These are phyloP conservation scores for Chrysemys picta DNA, from an alignment of 2,113 vertebrate genomes.

Conservation along the genomic window DNA sequence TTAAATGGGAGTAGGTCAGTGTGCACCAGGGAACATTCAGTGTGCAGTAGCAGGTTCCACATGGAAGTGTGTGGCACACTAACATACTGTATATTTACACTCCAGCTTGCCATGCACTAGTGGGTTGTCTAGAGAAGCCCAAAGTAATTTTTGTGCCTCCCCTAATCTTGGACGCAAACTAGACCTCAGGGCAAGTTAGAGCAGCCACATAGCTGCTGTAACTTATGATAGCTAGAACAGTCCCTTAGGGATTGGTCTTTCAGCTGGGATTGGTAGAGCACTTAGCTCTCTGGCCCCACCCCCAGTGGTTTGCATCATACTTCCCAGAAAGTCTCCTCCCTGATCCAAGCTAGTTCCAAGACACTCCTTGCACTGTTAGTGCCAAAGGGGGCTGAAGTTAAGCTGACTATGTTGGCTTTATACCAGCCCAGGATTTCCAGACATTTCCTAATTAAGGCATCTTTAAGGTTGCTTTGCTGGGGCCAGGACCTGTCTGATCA, in stretches of 20 bases:
- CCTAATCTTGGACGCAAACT: not conserved
- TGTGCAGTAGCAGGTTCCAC: not conserved
- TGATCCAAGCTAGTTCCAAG: too few species aligned
- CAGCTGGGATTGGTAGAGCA: too few species aligned
- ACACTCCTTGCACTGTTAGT: too few species aligned
- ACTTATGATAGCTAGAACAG: not conserved
- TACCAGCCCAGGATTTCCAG: not conserved
- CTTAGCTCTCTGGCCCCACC: too few species aligned
- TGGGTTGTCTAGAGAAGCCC: not conserved
- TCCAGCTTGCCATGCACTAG: not conserved
- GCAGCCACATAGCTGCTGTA: not conserved
- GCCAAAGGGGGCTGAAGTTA: not conserved
- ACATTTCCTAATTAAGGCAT: not conserved
- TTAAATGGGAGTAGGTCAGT: not conserved
- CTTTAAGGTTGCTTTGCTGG: not conserved
- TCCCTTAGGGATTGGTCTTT: too few species aligned
- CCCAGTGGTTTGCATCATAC: too few species aligned
- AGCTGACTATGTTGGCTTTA: not conserved
- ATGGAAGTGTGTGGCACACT: not conserved
- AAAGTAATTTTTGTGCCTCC: rapidly evolving
- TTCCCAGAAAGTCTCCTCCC: too few species aligned
- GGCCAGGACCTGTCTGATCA: not conserved
- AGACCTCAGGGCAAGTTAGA: not conserved
- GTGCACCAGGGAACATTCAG: not conserved
- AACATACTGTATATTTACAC: not conserved